Conservation (phyloP, 2,797 vertebrate genomes). For the Lithobates sylvaticus region DNA sequence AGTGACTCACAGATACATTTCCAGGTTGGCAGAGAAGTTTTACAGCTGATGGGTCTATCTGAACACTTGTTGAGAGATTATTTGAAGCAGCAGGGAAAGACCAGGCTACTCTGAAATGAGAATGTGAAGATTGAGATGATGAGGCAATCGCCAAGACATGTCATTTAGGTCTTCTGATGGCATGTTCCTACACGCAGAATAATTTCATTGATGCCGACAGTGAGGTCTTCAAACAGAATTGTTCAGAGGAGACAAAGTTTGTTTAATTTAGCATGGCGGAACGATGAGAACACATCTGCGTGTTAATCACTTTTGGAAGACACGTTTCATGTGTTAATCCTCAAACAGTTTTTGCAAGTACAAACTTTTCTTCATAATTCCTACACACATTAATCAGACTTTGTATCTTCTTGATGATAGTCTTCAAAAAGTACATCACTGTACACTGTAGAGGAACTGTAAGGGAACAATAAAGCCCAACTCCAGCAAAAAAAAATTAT, state of each 20-base stretch:
- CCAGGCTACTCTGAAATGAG: neutral
- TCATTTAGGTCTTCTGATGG: neutral
- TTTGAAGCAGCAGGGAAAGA: neutral
- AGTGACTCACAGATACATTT: too few species aligned
- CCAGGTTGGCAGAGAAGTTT: neutral
- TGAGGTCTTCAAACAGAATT: conserved; percentile 64
- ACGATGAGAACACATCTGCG: conserved; percentile 65
- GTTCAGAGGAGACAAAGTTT: conserved; percentile 67
- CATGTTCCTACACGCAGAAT: conserved; percentile 55
- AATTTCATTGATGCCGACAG: conserved; percentile 44
- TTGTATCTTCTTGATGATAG: conserved; percentile 19
- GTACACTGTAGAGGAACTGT: too few species aligned
- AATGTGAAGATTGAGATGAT: conserved; percentile 6
- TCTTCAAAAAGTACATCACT: neutral
- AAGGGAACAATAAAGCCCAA: too few species aligned
- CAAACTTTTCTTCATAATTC: conserved; percentile 20
- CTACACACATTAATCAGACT: conserved; percentile 13
- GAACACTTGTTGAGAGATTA: neutral
- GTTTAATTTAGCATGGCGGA: conserved; percentile 67
- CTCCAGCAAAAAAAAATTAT: too few species aligned
- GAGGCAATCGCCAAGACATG: neutral
- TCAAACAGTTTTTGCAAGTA: conserved; percentile 11
- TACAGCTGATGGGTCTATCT: too few species aligned
- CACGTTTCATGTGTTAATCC: conserved; percentile 48
- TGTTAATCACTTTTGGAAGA: conserved; percentile 42